Evolutionary conservation across 2,113 vertebrate genomes (phyloP), one percentile per base, ranked within the genome.

Genomic region (Elanus axillaris): DNA sequence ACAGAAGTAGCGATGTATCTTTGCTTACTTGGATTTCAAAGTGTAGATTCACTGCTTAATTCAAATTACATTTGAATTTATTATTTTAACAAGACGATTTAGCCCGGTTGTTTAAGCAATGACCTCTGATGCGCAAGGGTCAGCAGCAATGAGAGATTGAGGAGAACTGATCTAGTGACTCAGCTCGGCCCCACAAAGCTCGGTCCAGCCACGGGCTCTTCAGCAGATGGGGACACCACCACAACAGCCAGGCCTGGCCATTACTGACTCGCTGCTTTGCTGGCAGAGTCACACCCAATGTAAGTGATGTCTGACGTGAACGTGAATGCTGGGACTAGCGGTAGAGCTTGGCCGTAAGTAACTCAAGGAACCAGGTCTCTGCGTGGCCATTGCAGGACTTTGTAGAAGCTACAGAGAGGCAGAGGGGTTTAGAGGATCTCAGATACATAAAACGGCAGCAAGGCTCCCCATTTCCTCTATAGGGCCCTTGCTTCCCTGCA

Each of bases 281-380:
- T 23, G 55, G 31, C 53, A 80, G 32, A 29, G 9, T 16, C 19
- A 21, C 27, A 11, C 3, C 11, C 0, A 0, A 29, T 13, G 1
- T 17, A 58, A 34, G 45, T 18, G 55, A 58, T 9, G 38, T 19
- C 34, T 53, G 63, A 40, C 1, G 1, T 11, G n/a, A 58, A 52
- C 25, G 18, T 7, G 53, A 69, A 18, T 13, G 45, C 43, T 63
- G 47, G 38, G 29, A 75, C 25, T 16, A 36, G 36, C 2, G 3
- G 23, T 9, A 42, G 62, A 78, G 13, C 29, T 55, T 82, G 45
- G 22, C n/a, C 25, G 15, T 13, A 12, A 34, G 9, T 42, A 62
- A 74, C 56, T 55, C 72, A 68, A 63, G 32, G 59, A 81, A 40
- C 42, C 60, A 25, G 16, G 17, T 31, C 50, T 62, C 40, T 66